These are phyloP conservation scores for Toxostoma redivivum DNA, from an alignment of 2,113 vertebrate genomes.

Conservation along the genomic window DNA sequence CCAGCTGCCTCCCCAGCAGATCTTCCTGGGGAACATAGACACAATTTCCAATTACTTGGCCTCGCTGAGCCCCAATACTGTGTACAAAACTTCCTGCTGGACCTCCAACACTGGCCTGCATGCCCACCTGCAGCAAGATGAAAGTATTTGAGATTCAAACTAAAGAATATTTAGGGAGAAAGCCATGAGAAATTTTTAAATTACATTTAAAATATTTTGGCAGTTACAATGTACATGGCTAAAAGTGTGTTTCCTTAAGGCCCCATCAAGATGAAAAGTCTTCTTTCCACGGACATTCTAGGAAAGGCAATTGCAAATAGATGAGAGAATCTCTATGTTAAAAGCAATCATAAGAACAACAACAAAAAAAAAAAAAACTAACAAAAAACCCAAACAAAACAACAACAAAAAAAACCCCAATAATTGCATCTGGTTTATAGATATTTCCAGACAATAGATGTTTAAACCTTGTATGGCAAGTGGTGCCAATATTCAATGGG, in stretches of 20 bases:
- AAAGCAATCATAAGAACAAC: neutral
- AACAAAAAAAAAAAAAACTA: too few species aligned
- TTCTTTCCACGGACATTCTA: neutral
- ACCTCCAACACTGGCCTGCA: accelerated
- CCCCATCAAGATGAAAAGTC: neutral
- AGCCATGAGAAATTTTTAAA: neutral
- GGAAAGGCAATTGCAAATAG: neutral
- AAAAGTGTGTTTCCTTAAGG: neutral
- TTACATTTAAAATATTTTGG: neutral
- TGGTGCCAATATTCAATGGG: neutral
- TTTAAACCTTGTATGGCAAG: slow-evolving; percentile 19
- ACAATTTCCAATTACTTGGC: neutral
- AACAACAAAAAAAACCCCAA: neutral
- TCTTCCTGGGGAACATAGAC: neutral
- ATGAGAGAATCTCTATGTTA: neutral
- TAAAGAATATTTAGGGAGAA: neutral
- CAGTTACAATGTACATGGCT: neutral
- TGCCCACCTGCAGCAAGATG: neutral
- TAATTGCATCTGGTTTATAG: slow-evolving; percentile 6
- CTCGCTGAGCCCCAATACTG: neutral
- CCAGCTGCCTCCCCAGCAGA: neutral
- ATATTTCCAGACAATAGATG: neutral
- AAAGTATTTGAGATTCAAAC: neutral
- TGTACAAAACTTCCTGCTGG: neutral
- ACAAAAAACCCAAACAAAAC: neutral